phyloP scores from a whole-genome alignment of 2,797 vertebrate species.

The Echeneis naucrates region DNA sequence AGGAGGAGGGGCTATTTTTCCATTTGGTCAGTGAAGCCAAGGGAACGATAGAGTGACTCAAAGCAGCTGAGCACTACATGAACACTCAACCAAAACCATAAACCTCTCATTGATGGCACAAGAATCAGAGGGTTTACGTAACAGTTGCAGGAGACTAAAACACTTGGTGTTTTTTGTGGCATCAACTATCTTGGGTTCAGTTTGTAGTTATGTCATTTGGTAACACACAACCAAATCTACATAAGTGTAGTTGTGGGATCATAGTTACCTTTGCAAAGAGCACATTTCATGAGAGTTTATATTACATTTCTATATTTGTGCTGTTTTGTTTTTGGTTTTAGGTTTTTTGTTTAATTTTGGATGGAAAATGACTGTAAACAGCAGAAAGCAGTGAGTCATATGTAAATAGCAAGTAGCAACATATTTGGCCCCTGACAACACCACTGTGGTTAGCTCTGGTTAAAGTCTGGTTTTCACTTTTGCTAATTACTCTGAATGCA shows the following conservation, averaged over 20 bases:
- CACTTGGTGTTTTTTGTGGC: background rate
- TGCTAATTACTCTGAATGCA: constrained; percentile 29
- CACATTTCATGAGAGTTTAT: constrained; percentile 31
- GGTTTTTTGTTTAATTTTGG: constrained; percentile 1
- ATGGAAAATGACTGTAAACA: constrained; percentile 5
- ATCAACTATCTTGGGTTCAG: constrained; percentile 12
- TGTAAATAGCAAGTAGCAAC: constrained; percentile 15
- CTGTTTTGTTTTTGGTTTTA: background rate
- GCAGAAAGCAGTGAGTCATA: constrained; percentile 30
- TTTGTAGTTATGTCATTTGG: constrained; percentile 15
- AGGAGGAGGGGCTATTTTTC: constrained; percentile 40
- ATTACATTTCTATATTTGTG: background rate
- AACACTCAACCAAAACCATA: constrained; percentile 47
- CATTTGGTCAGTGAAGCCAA: constrained; percentile 38
- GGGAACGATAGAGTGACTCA: constrained; percentile 41
- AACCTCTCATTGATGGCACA: constrained; percentile 54
- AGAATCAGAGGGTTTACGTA: constrained; percentile 2
- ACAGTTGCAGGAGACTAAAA: background rate
- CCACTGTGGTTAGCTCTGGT: constrained; percentile 54
- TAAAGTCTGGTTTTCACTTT: constrained; percentile 49
- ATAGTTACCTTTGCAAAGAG: constrained; percentile 24
- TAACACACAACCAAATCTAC: constrained; percentile 18
- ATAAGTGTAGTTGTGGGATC: background rate
- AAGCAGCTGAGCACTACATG: constrained; percentile 53
- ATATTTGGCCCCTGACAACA: constrained; percentile 23